Evolutionary conservation across 2,888 invertebrate species (phyloP), one percentile per base, ranked within the genome.

Genomic region (Branchipolynoe longqiensis): DNA sequence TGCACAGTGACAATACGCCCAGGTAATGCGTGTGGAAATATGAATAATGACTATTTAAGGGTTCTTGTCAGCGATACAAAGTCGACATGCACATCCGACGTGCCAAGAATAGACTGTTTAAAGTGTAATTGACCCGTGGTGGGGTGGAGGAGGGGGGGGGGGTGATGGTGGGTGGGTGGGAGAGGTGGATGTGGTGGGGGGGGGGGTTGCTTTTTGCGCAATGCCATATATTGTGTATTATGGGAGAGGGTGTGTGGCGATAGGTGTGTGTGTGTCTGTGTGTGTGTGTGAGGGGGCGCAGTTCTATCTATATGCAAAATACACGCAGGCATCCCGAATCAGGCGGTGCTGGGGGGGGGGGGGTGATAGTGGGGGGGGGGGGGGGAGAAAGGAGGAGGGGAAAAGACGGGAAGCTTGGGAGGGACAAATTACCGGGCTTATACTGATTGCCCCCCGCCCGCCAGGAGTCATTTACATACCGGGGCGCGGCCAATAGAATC

Each of bases 261-360:
- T 48, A 78, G 54, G 25, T 8, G 41, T 18, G 54, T n/a, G n/a
- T n/a, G n/a, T n/a, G n/a, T n/a, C n/a, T n/a, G n/a, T n/a, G n/a
- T n/a, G n/a, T n/a, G n/a, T n/a, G n/a, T n/a, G n/a, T n/a, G n/a
- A n/a, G n/a, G n/a, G n/a, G 48, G 48, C 25, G 78, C 1, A 25
- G 25, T 48, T 78, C 78, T 54, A 78, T 78, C 78, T 78, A 78
- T 78, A 78, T 78, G 78, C 78, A 78, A 78, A 78, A 18, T 48
- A 78, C 48, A 48, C 41, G 12, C 12, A 3, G 48, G 25, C 8
- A 48, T 18, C 28, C 25, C 8, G 48, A 78, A 78, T 78, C 48
- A 38, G n/a, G n/a, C n/a, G n/a, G 69, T 22, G 14, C 62, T 14
- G 62, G 69, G 18, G 69, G 38, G 36, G 1, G 38, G 2, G 6